Percentiles rank a stretch among this genome's conserved stretches.
Conservation (phyloP, 2,888 invertebrate genomes). For the Lithophane leautieri region DNA sequence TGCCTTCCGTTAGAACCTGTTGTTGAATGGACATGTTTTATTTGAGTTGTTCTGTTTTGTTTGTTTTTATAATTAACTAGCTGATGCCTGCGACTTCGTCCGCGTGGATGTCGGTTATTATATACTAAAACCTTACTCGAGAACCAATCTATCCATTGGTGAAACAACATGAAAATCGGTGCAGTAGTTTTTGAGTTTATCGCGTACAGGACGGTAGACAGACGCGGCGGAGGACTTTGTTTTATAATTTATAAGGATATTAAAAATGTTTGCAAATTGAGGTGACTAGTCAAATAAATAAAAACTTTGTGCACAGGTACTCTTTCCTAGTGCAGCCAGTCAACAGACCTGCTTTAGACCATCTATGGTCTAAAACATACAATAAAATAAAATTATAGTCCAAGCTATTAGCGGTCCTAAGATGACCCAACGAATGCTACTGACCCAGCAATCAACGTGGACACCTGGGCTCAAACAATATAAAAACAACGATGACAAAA, state of each 20-base stretch:
- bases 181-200: too few relatives aligned
- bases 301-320: not conserved
- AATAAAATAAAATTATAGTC: not conserved
- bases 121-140: too few relatives aligned
- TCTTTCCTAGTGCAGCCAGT: not conserved
- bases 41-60: not conserved
- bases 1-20: slow-evolving; percentile 96
- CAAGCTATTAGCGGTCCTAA: not conserved
- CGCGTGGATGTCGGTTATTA: too few relatives aligned
- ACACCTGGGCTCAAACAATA: not conserved
- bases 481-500: not conserved
- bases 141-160: too few relatives aligned
- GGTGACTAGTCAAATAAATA: not conserved
- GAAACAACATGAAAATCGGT: too few relatives aligned
- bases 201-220: too few relatives aligned
- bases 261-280: not conserved
- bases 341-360: too few relatives aligned
- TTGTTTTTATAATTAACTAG: not conserved
- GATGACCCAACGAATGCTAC: not conserved
- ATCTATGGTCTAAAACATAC: not conserved
- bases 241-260: too few relatives aligned
- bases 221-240: too few relatives aligned
- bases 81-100: too few relatives aligned
- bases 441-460: not conserved
- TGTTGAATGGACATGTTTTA: not conserved